Percentiles rank a stretch among this genome's conserved stretches.
Evolutionary conservation across 1,140 invertebrate genomes (phyloP).

Genomic region (Probaryconus sp.): DNA sequence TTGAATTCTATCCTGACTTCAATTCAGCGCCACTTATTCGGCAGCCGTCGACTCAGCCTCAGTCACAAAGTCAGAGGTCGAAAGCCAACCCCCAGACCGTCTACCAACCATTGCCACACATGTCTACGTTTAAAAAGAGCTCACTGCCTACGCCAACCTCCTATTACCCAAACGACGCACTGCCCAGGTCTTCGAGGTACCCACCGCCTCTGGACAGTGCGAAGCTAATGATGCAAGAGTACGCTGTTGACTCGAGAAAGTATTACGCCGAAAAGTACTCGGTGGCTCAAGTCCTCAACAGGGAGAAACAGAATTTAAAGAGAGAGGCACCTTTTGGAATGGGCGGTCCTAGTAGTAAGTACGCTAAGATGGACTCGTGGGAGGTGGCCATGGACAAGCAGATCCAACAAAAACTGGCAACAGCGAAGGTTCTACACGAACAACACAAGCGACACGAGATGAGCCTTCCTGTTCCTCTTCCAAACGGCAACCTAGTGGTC

Average conservation of each 20-base stretch:
- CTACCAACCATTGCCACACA: constrained; percentile 69
- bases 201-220: constrained; percentile 38
- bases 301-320: constrained; percentile 62
- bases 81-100: constrained; percentile 60
- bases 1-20: constrained; percentile 85
- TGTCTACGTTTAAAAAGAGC: constrained; percentile 75
- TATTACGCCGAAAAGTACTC: constrained; percentile 66
- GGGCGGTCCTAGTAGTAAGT: constrained; percentile 71
- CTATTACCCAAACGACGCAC: constrained; percentile 64
- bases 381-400: constrained; percentile 78
- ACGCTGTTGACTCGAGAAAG: constrained; percentile 65
- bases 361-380: constrained; percentile 79
- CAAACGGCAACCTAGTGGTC: constrained; percentile 65
- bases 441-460: constrained; percentile 70
- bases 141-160: constrained; percentile 69
- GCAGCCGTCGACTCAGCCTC: constrained; percentile 39
- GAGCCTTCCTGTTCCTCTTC: constrained; percentile 57
- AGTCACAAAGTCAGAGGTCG: constrained; percentile 35
- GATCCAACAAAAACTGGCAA: constrained; percentile 78
- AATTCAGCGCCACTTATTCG: constrained; percentile 73
- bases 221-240: constrained; percentile 61
- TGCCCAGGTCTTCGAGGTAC: constrained; percentile 60
- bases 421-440: constrained; percentile 61
- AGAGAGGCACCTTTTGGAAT: constrained; percentile 68
- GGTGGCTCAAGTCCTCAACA: neutral